Evolutionary conservation across 35 echinoderm and acorn worm genomes (phyloP), one percentile per base, ranked within the genome.

Genomic region (Apostichopus japonicus): DNA sequence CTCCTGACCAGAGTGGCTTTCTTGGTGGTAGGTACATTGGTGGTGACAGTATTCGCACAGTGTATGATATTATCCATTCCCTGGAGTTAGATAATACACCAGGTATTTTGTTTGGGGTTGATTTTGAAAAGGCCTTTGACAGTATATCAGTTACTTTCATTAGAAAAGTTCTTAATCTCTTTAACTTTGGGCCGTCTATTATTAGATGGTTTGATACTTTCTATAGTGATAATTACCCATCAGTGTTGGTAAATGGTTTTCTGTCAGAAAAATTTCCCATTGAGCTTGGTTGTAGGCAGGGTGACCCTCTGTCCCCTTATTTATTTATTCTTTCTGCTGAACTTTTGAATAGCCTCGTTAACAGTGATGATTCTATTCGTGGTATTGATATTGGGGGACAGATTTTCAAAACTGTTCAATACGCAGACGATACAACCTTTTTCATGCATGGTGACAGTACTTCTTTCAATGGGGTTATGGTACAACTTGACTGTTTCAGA

Each of bases 361-460:
- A 51, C n/a, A 23, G 8, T 82, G 27, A 82, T 82, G 19, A 82
- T 44, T 65, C 57, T 8, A 65, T 61, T 87, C 58, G 21, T 62
- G 57, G 86, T 10, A 65, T 65, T 22, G 7, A 19, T 5, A 87
- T 87, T 62, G 57, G 19, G 23, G 8, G 16, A 10, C 1, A 10
- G 4, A 10, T 54, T 5, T 16, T 17, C 17, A 83, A 83, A 83
- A 2, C 54, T 11, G 79, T 83, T 4, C 86, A 87, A 25, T 87
- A 65, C 24, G 86, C 86, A 4, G 56, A 87, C 14, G 86, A 87
- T 10, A 87, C 86, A 7, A 87, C 83, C 17, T 87, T 65, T 9
- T 8, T 87, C 4, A 83, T 83, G 6, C 27, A 83, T 54, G 33
- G 7, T 8, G 51, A 53, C 8, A 14, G 14, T 25, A 13, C 21